phyloP scores from a whole-genome alignment of 2,797 vertebrate genomes.

The Melanotaenia maccullochi region DNA sequence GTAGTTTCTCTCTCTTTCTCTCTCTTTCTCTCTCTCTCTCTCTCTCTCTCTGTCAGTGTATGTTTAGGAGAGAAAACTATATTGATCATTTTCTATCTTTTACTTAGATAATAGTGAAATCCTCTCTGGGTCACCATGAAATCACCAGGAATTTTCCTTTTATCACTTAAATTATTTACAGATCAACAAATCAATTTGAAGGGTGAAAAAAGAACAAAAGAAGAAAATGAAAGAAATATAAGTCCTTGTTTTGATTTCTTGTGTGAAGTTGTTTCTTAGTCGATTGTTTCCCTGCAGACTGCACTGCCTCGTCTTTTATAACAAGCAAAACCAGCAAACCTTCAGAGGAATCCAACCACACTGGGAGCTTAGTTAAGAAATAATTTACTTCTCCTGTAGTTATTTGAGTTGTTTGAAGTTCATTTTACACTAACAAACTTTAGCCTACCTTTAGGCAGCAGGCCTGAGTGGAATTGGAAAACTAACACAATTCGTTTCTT shows the following conservation, averaged over 20 bases:
- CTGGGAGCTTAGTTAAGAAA: slow-evolving; percentile 64
- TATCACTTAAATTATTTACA: slow-evolving; percentile 61
- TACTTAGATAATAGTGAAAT: slow-evolving; percentile 40
- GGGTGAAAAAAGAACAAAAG: slow-evolving; percentile 8
- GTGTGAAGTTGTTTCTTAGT: slow-evolving; percentile 27
- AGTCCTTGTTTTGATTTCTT: slow-evolving; percentile 21
- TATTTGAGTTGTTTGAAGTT: slow-evolving; percentile 59
- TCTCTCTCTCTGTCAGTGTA: not conserved
- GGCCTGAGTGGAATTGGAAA: slow-evolving; percentile 59
- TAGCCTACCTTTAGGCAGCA: slow-evolving; percentile 21
- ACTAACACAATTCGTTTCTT: slow-evolving; percentile 62
- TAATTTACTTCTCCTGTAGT: slow-evolving; percentile 65
- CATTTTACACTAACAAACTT: slow-evolving; percentile 19
- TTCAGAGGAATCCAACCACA: slow-evolving; percentile 47
- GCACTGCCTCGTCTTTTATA: slow-evolving; percentile 52
- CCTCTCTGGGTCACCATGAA: slow-evolving; percentile 34
- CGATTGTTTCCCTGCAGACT: slow-evolving; percentile 21
- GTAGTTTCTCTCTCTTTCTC: too few relatives aligned
- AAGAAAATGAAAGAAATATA: slow-evolving; percentile 30
- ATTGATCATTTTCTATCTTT: not conserved
- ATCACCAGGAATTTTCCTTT: slow-evolving; percentile 56
- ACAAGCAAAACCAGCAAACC: slow-evolving; percentile 59
- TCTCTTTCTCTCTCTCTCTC: too few relatives aligned
- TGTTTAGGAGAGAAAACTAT: not conserved
- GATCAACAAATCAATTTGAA: slow-evolving; percentile 63